phyloP scores from a whole-genome alignment of 2,113 vertebrate species.

The Scalopus aquaticus region DNA sequence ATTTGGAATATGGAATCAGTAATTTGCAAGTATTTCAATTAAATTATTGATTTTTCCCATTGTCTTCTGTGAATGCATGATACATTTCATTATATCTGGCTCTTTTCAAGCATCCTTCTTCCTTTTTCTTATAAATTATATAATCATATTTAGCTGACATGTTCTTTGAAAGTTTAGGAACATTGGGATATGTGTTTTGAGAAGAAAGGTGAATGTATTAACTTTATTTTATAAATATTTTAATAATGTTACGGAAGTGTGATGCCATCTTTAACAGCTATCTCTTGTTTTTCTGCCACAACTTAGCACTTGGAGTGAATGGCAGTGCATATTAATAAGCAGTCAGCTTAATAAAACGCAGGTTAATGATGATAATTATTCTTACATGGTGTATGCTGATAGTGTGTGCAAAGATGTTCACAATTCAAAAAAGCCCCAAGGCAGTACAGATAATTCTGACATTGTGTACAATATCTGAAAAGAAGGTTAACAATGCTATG shows the following conservation, averaged over 20 bases:
- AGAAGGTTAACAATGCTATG: slow-evolving; percentile 59
- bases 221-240: slow-evolving; percentile 76
- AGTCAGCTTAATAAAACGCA: slow-evolving; percentile 68
- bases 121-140: slow-evolving; percentile 10
- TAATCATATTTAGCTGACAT: slow-evolving; percentile 44
- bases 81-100: neutral
- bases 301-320: slow-evolving; percentile 67
- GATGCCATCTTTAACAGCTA: slow-evolving; percentile 58
- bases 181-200: slow-evolving; percentile 50
- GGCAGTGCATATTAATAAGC: slow-evolving; percentile 72
- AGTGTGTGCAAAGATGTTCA: slow-evolving; percentile 64
- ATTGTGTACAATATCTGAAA: slow-evolving; percentile 34
- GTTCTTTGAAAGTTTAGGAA: slow-evolving; percentile 61
- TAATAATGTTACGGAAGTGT: slow-evolving; percentile 52
- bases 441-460: slow-evolving; percentile 69
- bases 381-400: slow-evolving; percentile 66
- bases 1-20: slow-evolving; percentile 64
- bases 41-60: slow-evolving; percentile 60
- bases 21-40: slow-evolving; percentile 70
- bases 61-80: slow-evolving; percentile 57
- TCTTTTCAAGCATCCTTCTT: neutral
- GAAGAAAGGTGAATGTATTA: slow-evolving; percentile 70
- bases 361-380: slow-evolving; percentile 80
- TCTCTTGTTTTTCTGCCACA: slow-evolving; percentile 67
- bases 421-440: slow-evolving; percentile 60